phyloP scores from a whole-genome alignment of 2,888 invertebrate species.

The Ashinkailepas kermadecensis region DNA sequence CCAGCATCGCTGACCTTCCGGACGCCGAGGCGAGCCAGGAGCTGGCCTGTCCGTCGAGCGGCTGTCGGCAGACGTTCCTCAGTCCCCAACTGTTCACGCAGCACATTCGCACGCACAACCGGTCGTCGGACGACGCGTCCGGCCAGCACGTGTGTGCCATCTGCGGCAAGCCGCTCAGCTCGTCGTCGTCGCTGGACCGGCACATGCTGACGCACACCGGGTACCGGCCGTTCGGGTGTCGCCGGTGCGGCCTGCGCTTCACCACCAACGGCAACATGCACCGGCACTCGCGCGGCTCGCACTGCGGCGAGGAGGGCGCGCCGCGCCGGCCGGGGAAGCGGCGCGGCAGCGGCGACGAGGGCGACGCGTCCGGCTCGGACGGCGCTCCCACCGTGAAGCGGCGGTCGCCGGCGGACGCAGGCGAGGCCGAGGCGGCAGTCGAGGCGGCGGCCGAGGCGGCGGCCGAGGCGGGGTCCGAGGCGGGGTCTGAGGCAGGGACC shows the following conservation, averaged over 20 bases:
- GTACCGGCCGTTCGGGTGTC: conserved; percentile 70
- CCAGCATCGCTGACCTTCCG: conserved; percentile 28
- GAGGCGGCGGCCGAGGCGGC: neutral
- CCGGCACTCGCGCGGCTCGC: conserved; percentile 66
- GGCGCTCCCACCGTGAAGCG: neutral
- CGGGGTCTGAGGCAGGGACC: conserved; percentile 37
- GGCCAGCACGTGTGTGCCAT: conserved; percentile 51
- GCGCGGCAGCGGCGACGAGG: conserved; percentile 26
- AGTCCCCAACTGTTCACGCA: conserved; percentile 60
- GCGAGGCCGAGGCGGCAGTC: conserved; percentile 27
- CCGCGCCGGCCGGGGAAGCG: conserved; percentile 35
- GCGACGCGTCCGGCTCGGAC: conserved; percentile 27
- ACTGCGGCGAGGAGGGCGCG: conserved; percentile 43
- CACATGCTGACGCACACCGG: conserved; percentile 73
- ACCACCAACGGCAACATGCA: conserved; percentile 82
- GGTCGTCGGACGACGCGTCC: conserved; percentile 44
- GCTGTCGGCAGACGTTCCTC: conserved; percentile 54
- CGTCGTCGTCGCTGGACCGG: conserved; percentile 67
- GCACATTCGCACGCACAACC: conserved; percentile 59
- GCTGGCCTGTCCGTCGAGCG: conserved; percentile 52
- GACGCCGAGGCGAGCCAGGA: conserved; percentile 26
- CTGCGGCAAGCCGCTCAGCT: conserved; percentile 62
- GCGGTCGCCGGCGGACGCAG: neutral
- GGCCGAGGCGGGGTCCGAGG: conserved; percentile 27
- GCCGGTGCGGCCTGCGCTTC: conserved; percentile 68